Evolutionary conservation across 2,888 invertebrate genomes (phyloP).

Genomic region (Drosophila aldrichi): DNA sequence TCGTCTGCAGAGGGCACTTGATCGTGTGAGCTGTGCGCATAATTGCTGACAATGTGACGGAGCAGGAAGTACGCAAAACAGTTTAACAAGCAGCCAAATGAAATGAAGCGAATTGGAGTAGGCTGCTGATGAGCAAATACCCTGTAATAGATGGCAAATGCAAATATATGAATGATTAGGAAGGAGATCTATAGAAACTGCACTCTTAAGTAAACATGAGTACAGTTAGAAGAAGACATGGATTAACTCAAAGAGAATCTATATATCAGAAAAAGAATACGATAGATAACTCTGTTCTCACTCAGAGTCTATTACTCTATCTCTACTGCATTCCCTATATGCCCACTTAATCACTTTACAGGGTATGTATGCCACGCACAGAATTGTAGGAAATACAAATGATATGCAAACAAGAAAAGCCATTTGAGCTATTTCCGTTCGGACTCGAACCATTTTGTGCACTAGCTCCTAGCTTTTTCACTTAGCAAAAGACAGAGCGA

Average conservation of each 20-base stretch:
- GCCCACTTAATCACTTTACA: not conserved
- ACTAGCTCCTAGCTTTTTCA: slow-evolving; percentile 12
- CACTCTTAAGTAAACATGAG: too few species aligned
- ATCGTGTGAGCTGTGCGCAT: slow-evolving; percentile 54
- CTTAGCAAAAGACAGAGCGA: slow-evolving; percentile 7
- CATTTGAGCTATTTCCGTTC: slow-evolving; percentile 18
- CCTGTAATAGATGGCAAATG: not conserved
- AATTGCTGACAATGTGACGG: slow-evolving; percentile 76
- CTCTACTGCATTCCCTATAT: not conserved
- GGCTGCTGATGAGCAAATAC: slow-evolving; percentile 1
- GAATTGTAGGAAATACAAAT: slow-evolving; percentile 2
- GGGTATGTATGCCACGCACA: not conserved
- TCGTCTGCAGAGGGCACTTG: slow-evolving; percentile 63
- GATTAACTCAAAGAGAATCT: too few species aligned
- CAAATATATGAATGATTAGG: too few species aligned
- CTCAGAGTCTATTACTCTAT: not conserved
- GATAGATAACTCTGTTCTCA: not conserved
- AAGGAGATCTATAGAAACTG: too few species aligned
- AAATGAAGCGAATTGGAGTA: not conserved
- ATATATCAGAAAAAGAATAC: not conserved
- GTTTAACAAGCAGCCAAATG: slow-evolving; percentile 39
- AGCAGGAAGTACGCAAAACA: slow-evolving; percentile 63
- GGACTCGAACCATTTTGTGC: not conserved
- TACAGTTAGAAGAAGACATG: too few species aligned
- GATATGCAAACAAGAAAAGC: slow-evolving; percentile 5